Base-by-base conservation (phyloP, 2,888 invertebrate genomes). In the Tinea pellionella region DNA sequence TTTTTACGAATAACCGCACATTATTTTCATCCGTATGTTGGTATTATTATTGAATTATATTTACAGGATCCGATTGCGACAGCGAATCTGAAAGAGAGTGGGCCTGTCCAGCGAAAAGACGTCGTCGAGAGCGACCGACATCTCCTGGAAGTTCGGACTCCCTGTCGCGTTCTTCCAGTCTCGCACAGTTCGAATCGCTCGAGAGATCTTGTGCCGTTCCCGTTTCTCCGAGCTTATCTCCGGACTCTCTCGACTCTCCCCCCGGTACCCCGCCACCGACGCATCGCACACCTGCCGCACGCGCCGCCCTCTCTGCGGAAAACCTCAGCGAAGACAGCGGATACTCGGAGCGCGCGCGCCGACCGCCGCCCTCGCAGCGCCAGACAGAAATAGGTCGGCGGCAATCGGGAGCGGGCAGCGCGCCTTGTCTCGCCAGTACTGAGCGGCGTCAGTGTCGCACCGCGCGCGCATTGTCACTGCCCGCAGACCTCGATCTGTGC, bases 141-240 rank as follows among this genome's bases (percentile, higher is more conserved):
- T 85, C 86, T 63, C 84, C 80, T 63, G 66, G 74, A 73, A 85
- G 82, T 79, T 64, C 84, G 70, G 74, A 81, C 72, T 92, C 92
- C 57, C 87, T 93, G 12, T 93, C 93, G 68, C 90, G 95, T 65
- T 94, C 94, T 63, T 94, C 94, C 65, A 94, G 94, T 67, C 87
- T 96, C 63, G 89, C 95, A 63, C 95, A 95, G 78, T 96, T 96
- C 78, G 95, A 95, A 80, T 94, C 93, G 3, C 84, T 95, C 62
- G 95, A 95, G 74, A 90, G 87, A 41, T 85, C 86, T 56, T 87
- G 86, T 68, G 83, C 84, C 30, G 83, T 83, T n/a, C 81, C 81
- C 60, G 76, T 72, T 57, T 84, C 83, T 19, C 80, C 80, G 62
- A 77, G 83, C 70, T 75, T 87, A 42, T 86, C 85, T 2, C 89